Conservation (phyloP, 2,113 vertebrate genomes). For the Oceanites oceanicus region DNA sequence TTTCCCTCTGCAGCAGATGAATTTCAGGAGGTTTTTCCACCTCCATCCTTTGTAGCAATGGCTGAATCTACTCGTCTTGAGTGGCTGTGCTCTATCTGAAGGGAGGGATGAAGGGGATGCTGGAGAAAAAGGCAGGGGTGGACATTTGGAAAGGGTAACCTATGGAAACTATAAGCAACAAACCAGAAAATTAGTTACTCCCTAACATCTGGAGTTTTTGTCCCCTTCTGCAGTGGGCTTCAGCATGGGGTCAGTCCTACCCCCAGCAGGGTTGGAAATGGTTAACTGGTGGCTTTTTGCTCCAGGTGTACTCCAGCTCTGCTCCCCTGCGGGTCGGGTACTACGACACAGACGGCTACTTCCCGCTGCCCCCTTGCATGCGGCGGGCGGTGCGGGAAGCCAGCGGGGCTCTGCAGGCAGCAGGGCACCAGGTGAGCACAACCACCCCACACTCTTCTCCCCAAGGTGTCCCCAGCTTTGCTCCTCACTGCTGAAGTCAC, state of each 20-base stretch:
- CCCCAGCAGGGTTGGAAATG: not conserved
- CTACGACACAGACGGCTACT: slow-evolving; percentile 78
- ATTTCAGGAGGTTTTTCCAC: not conserved
- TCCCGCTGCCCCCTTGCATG: slow-evolving; percentile 81
- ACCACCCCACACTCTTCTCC: not conserved
- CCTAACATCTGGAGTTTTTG: not conserved
- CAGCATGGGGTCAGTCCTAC: not conserved
- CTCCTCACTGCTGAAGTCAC: not conserved
- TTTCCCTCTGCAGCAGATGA: not conserved
- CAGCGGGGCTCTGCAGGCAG: slow-evolving; percentile 79
- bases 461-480: not conserved
- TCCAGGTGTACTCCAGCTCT: slow-evolving; percentile 81
- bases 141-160: not conserved
- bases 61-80: not conserved
- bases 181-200: not conserved
- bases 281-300: not conserved
- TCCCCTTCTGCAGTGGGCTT: not conserved
- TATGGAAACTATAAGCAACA: not conserved
- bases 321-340: slow-evolving; percentile 84
- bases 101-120: not conserved
- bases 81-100: not conserved
- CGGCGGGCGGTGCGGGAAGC: slow-evolving; percentile 78
- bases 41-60: not conserved
- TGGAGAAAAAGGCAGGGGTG: not conserved
- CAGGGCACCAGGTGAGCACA: slow-evolving; percentile 84